Evolutionary conservation across 2,888 invertebrate genomes (phyloP).

Genomic region (Cephus spinipes): DNA sequence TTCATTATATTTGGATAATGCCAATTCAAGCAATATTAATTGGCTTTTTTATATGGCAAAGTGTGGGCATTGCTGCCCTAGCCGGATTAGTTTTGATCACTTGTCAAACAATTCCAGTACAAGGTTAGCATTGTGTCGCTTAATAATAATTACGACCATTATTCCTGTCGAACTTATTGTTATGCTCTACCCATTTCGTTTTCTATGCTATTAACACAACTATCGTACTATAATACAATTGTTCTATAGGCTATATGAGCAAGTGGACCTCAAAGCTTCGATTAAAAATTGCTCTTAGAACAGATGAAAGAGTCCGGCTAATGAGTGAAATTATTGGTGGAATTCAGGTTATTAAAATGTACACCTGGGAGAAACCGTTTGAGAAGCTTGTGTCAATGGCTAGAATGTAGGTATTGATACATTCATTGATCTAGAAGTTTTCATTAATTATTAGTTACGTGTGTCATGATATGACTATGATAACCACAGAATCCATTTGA

Average conservation of each 20-base stretch:
- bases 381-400: conserved; percentile 75
- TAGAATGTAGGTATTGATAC: conserved; percentile 71
- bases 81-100: conserved; percentile 73
- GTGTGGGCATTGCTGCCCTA: conserved; percentile 70
- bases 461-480: neutral
- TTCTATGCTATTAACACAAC: too few species aligned
- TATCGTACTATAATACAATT: neutral
- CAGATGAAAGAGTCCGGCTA: conserved; percentile 81
- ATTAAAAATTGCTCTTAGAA: conserved; percentile 67
- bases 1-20: conserved; percentile 86
- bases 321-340: conserved; percentile 86
- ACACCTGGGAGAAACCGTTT: conserved; percentile 87
- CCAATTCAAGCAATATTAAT: conserved; percentile 79
- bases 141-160: neutral
- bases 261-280: conserved; percentile 66
- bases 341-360: conserved; percentile 88
- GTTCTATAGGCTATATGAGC: conserved; percentile 65
- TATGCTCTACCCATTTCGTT: neutral
- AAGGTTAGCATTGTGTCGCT: conserved; percentile 59
- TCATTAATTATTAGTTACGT: neutral
- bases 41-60: conserved; percentile 71
- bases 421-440: neutral
- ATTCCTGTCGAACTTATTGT: neutral
- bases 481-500: neutral
- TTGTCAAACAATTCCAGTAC: conserved; percentile 68